Evolutionary conservation across 2,888 invertebrate species (phyloP), one percentile per base, ranked within the genome.

Genomic region (Zaprionus obscuricornis): DNA sequence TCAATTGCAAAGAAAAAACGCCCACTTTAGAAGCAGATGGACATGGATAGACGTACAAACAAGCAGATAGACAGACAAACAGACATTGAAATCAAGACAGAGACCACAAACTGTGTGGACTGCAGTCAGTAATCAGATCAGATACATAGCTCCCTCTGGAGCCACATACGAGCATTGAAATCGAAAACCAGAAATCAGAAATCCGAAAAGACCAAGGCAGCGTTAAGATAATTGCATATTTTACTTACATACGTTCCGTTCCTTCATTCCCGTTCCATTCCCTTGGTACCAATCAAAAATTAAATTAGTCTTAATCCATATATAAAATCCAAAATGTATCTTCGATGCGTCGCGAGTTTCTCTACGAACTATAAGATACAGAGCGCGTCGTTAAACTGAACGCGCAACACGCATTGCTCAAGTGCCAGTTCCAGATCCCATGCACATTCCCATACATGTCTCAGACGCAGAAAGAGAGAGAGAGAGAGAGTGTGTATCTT

Each of bases 261-360:
- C 34, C 27, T 45, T 17, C 33, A 11, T 33, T 36, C 50, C 10
- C 46, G 63, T 40, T 54, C 16, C 37, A 26, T 26, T 42, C 67
- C 75, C 63, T 37, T 39, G 62, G 56, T 65, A 63, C 42, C 72
- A 79, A 79, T 78, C 75, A 74, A 78, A 85, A 74, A 70, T n/a
- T 67, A 70, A 79, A 85, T 85, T 83, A 85, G 78, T 31, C 72
- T 60, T 78, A 82, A 78, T 85, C 84, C 78, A 68, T 34, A 45
- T 40, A 52, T 49, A 52, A 37, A 37, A 57, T 49, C 56, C 42
- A 29, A 37, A 34, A 50, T 45, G 22, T 18, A 18, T 7, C n/a
- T n/a, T n/a, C 31, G 22, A 3, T 29, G 29, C 29, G 6, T 22
- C 20, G 31, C 7, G 18, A 22, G 54, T 18, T 42, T 49, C 57